phyloP scores from a whole-genome alignment of 1,140 invertebrate genomes.

The Acromyrmex charruanus region DNA sequence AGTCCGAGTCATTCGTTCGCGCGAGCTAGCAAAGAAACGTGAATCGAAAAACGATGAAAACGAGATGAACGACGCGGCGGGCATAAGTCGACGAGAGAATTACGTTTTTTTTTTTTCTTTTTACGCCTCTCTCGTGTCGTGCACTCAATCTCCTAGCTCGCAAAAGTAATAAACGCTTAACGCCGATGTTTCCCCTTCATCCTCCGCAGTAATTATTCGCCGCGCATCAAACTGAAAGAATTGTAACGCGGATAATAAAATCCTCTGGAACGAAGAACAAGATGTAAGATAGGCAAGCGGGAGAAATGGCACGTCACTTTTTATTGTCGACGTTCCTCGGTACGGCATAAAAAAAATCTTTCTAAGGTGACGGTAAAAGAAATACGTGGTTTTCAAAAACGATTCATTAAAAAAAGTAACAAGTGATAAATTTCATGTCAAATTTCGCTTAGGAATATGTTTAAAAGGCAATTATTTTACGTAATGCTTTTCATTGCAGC shows the following conservation, averaged over 20 bases:
- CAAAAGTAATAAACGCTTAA: constrained; percentile 47
- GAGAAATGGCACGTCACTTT: constrained; percentile 51
- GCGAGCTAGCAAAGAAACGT: constrained; percentile 16
- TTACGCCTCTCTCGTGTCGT: constrained; percentile 10
- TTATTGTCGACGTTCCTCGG: constrained; percentile 47
- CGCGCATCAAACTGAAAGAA: constrained; percentile 50
- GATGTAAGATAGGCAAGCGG: constrained; percentile 31
- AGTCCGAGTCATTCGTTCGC: neutral
- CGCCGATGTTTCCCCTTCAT: neutral
- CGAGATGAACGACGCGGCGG: neutral
- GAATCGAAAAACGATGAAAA: constrained; percentile 40
- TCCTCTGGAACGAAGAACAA: constrained; percentile 28
- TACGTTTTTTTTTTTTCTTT: constrained; percentile 36
- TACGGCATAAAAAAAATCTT: constrained; percentile 34
- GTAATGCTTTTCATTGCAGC: neutral
- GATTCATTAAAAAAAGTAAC: neutral
- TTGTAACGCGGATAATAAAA: constrained; percentile 55
- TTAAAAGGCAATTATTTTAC: neutral
- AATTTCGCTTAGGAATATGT: neutral
- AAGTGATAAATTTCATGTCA: neutral
- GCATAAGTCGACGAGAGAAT: neutral
- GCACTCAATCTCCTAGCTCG: constrained; percentile 20
- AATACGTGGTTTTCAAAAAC: constrained; percentile 19
- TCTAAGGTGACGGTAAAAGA: neutral
- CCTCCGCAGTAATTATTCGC: constrained; percentile 51